Evolutionary conservation across 2,888 invertebrate genomes (phyloP).

Genomic region (Sphinx pinastri): DNA sequence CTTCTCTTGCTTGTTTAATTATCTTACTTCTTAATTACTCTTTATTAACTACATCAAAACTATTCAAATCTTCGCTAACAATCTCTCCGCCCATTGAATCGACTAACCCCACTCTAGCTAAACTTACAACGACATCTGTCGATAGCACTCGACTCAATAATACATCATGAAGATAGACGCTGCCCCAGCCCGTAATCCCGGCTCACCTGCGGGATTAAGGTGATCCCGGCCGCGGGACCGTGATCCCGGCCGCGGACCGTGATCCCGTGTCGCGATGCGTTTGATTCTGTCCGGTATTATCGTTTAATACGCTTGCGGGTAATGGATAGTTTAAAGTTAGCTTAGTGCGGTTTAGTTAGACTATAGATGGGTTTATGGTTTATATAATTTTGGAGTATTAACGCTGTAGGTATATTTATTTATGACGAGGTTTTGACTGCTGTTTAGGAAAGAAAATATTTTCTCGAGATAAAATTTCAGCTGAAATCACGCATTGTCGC

Average conservation of each 20-base stretch:
- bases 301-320: constrained; percentile 18
- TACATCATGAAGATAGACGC: constrained; percentile 71
- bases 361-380: no score
- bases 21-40: no score
- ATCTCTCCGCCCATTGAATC: neutral
- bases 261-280: constrained; percentile 16
- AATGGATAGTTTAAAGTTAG: constrained; percentile 11
- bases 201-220: constrained; percentile 70
- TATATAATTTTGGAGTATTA: neutral
- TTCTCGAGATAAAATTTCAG: no score
- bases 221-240: constrained; percentile 39
- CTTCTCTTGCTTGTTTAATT: no score
- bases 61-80: no score
- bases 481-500: no score
- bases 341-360: neutral
- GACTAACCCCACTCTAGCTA: neutral
- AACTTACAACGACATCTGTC: constrained; percentile 61
- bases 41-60: no score
- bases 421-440: neutral
- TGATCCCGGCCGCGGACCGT: neutral
- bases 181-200: constrained; percentile 54
- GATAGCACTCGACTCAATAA: constrained; percentile 58
- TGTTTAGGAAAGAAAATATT: no score
- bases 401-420: neutral
- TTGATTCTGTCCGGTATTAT: constrained; percentile 23